phyloP scores from a whole-genome alignment of 2,888 invertebrate genomes.

The Troides helena region DNA sequence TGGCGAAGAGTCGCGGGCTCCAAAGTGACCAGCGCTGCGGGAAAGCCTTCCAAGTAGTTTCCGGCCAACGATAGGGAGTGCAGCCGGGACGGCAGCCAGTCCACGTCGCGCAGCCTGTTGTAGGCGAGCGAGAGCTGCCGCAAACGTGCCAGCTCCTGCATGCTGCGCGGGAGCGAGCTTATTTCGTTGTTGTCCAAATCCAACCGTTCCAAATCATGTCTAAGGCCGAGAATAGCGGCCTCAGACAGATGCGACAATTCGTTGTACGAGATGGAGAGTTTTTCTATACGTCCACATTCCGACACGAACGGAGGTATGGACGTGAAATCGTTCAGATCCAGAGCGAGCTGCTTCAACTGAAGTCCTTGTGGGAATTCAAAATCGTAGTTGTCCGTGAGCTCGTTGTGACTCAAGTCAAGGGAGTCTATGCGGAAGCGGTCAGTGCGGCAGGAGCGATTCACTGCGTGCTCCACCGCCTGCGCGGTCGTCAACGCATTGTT shows the following conservation, averaged over 20 bases:
- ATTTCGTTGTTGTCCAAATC: conserved; percentile 89
- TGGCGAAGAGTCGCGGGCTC: conserved; percentile 81
- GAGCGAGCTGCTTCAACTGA: conserved; percentile 85
- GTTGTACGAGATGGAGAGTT: conserved; percentile 88
- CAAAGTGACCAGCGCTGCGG: conserved; percentile 81
- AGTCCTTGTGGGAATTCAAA: conserved; percentile 83
- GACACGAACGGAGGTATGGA: conserved; percentile 83
- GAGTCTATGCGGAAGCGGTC: conserved; percentile 83
- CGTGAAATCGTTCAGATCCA: conserved; percentile 87
- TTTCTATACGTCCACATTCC: conserved; percentile 82
- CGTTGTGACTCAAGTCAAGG: conserved; percentile 89
- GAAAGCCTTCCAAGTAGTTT: conserved; percentile 84
- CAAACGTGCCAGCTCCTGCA: conserved; percentile 80
- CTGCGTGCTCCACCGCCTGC: conserved; percentile 40
- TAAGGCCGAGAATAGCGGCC: conserved; percentile 83
- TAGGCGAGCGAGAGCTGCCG: conserved; percentile 89
- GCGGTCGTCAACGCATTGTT: conserved; percentile 51
- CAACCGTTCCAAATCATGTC: conserved; percentile 84
- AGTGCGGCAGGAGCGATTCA: conserved; percentile 47
- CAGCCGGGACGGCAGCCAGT: conserved; percentile 79
- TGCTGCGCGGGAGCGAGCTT: conserved; percentile 80
- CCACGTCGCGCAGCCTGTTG: conserved; percentile 82
- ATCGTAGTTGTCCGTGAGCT: conserved; percentile 82
- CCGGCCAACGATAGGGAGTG: conserved; percentile 86
- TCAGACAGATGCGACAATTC: conserved; percentile 82